Evolutionary conservation across 2,797 vertebrate species (phyloP).

Genomic region (Falco berigora): DNA sequence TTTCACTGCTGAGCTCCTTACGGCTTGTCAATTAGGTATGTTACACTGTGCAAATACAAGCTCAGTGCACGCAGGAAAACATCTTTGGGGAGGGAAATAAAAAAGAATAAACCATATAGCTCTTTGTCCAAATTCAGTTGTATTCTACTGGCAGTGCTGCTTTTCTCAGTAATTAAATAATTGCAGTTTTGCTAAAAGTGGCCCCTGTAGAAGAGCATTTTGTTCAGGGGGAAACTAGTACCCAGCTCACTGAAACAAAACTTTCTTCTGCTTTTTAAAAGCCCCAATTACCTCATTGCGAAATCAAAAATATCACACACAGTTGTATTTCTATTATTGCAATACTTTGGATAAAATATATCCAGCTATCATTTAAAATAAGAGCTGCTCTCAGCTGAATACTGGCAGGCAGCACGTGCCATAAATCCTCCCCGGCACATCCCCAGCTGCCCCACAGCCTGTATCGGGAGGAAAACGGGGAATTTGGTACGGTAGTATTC

Average conservation of each 20-base stretch:
- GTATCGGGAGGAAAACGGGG: accelerated
- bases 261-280: neutral
- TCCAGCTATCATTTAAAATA: neutral
- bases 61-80: accelerated
- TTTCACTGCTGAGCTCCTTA: neutral
- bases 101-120: accelerated
- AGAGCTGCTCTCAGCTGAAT: neutral
- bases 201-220: neutral
- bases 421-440: neutral
- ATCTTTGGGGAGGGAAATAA: neutral
- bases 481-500: neutral
- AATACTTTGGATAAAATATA: neutral
- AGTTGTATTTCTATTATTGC: neutral
- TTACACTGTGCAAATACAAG: neutral
- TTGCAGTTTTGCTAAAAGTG: neutral
- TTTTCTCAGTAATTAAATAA: neutral
- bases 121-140: neutral
- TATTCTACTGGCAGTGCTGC: neutral
- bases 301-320: accelerated
- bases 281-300: accelerated
- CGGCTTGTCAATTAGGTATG: neutral
- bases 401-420: neutral
- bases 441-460: neutral
- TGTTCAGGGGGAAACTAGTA: neutral
- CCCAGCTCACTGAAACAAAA: neutral